phyloP scores from a whole-genome alignment of 2,113 vertebrate genomes.

The Rhombomys opimus region DNA sequence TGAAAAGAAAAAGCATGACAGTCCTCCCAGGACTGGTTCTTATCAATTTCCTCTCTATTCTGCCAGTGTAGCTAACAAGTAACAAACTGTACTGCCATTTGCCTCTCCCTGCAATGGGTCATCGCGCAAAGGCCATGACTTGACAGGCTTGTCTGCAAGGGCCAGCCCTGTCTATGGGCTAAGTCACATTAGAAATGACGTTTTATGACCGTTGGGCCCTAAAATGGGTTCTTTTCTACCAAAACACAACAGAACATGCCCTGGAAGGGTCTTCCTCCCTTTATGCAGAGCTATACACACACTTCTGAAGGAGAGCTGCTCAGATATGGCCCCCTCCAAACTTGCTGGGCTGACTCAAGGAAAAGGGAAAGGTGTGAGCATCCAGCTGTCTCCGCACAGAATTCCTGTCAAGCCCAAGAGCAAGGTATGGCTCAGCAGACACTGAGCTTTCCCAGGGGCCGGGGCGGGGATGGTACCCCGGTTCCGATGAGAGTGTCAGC shows the following conservation, averaged over 20 bases:
- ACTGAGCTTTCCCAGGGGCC: not conserved
- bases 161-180: not conserved
- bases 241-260: not conserved
- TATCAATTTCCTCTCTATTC: slow-evolving; percentile 23
- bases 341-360: slow-evolving; percentile 16
- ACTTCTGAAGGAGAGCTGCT: not conserved
- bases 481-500: slow-evolving; percentile 54
- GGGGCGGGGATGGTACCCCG: not conserved
- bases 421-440: not conserved
- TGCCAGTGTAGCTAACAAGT: not conserved
- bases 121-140: not conserved
- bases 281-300: not conserved
- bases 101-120: not conserved
- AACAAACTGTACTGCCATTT: not conserved
- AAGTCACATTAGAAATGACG: not conserved
- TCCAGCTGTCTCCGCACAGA: not conserved
- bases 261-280: not conserved
- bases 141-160: not conserved
- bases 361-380: not conserved
- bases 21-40: not conserved
- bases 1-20: not conserved
- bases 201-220: not conserved
- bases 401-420: not conserved
- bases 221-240: not conserved
- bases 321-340: not conserved